Evolutionary conservation across 2,797 vertebrate genomes (phyloP), one percentile per base, ranked within the genome.

Genomic region (Scomberomorus guttatus): DNA sequence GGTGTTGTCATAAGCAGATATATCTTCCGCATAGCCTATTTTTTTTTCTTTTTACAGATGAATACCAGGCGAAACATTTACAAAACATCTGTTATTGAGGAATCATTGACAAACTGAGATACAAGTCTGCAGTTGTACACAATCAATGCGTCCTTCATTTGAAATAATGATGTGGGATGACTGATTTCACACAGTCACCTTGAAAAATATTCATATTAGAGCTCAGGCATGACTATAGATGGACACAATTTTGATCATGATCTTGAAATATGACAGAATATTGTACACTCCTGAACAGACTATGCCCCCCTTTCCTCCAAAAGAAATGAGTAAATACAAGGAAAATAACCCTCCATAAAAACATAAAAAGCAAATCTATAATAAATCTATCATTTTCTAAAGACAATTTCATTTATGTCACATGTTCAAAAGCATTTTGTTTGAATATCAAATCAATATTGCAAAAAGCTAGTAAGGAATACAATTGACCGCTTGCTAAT

Each of bases 1-100:
- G 5, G 32, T 37, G 72, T 74, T 77, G 83, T 90, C 85, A 87
- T 86, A 67, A 81, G 85, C 72, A 86, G 81, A 86, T 87, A 81
- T 77, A 77, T 89, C 69, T 62, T 52, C 65, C 59, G 44, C 59
- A 14, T 32, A 66, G 60, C 20, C 59, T 17, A n/a, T 37, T 77
- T 82, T 69, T 64, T 63, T 72, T 34, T 51, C 27, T 42, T 72
- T 70, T 65, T 13, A 85, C 60, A 83, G 72, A 84, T 39, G 54
- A 81, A 72, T 39, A 81, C 46, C 29, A 80, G 76, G 66, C 29
- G 2, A 67, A 80, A 59, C 57, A 27, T 81, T 86, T 50, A 52
- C 44, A 66, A 86, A 84, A 82, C 48, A 71, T 84, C 68, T 80
- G 60, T 79, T 81, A 73, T 44, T 74, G 44, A 81, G 32, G 52